These are phyloP conservation scores for Holacanthella duospinosa DNA, from an alignment of 2,888 invertebrate genomes.

Conservation along the genomic window DNA sequence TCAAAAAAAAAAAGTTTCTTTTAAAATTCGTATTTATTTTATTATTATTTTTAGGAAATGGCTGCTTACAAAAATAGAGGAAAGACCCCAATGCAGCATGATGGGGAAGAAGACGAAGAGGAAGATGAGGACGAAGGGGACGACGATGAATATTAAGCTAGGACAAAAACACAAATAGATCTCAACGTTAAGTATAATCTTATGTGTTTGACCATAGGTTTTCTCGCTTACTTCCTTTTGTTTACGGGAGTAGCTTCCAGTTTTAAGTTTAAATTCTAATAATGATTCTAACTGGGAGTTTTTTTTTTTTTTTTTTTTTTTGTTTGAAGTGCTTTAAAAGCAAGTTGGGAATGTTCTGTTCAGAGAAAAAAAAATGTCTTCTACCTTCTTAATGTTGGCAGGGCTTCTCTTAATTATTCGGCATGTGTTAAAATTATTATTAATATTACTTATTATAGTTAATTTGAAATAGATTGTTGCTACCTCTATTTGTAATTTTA, in stretches of 20 bases:
- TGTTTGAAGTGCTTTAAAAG: too few species aligned
- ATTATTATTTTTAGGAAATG: conserved; percentile 56
- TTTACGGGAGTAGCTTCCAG: background rate
- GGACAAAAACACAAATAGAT: conserved; percentile 30
- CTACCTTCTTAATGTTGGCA: too few species aligned
- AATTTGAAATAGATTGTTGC: too few species aligned
- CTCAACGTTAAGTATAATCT: background rate
- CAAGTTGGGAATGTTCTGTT: background rate
- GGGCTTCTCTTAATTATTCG: too few species aligned
- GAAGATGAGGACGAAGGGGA: conserved; percentile 56
- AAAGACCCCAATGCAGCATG: conserved; percentile 41
- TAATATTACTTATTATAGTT: too few species aligned
- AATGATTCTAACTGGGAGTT: too few species aligned
- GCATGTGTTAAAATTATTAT: too few species aligned
- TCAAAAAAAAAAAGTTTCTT: too few species aligned
- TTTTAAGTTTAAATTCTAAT: background rate
- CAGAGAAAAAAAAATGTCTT: background rate
- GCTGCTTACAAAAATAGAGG: conserved; percentile 69
- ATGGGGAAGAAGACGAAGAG: conserved; percentile 50
- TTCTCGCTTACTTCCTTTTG: too few species aligned
- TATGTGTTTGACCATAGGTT: background rate
- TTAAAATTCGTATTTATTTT: background rate
- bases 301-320: too few species aligned
- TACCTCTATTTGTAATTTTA: too few species aligned
- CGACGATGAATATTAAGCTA: conserved; percentile 45